Evolutionary conservation across 2,888 invertebrate species (phyloP).

Genomic region (Cacoxenus indagator): DNA sequence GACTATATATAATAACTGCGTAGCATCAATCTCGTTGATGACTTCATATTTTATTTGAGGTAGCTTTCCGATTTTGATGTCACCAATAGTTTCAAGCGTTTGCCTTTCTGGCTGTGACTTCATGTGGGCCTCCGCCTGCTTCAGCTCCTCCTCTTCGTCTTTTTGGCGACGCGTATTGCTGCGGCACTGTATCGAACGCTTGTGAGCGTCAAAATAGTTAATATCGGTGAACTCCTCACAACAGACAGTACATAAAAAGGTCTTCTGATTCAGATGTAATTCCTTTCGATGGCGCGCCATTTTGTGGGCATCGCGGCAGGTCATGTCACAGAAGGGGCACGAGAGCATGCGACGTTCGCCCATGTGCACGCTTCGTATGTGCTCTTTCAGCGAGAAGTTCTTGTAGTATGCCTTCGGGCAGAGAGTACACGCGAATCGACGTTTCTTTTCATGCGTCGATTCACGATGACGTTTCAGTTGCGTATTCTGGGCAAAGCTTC

Average conservation of each 20-base stretch:
- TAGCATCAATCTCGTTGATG: too few species aligned
- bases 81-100: too few species aligned
- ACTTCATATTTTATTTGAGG: too few species aligned
- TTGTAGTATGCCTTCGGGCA: conserved; percentile 66
- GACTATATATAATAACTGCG: too few species aligned
- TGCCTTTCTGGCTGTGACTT: too few species aligned
- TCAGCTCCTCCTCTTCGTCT: conserved; percentile 32
- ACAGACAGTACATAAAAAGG: conserved; percentile 58
- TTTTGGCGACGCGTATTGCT: conserved; percentile 58
- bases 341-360: conserved; percentile 62
- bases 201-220: conserved; percentile 65
- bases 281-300: conserved; percentile 65
- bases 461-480: conserved; percentile 64
- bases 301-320: conserved; percentile 66
- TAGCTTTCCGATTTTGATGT: too few species aligned
- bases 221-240: conserved; percentile 66
- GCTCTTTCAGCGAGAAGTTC: conserved; percentile 64
- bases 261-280: conserved; percentile 59
- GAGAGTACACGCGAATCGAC: conserved; percentile 57
- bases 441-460: conserved; percentile 64
- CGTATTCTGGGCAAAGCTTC: conserved; percentile 64
- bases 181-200: conserved; percentile 65
- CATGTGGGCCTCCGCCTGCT: not conserved
- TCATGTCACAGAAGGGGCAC: conserved; percentile 65
- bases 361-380: conserved; percentile 64